Percentiles rank a stretch among this genome's conserved stretches.
These are phyloP conservation scores for Tor tambroides DNA, from an alignment of 2,113 vertebrate species.

Conservation along the genomic window DNA sequence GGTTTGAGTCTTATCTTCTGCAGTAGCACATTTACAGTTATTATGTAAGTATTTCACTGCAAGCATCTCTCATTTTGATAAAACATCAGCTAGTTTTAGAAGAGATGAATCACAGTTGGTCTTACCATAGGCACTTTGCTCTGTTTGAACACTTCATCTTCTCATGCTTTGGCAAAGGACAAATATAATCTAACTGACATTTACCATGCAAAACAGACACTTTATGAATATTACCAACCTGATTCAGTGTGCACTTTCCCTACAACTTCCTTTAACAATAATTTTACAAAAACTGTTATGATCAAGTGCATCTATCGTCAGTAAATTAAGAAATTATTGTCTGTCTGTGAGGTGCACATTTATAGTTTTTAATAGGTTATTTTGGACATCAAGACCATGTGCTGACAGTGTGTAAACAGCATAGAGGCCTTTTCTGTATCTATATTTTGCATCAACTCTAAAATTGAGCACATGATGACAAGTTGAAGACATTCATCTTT, in stretches of 20 bases:
- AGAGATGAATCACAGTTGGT: neutral
- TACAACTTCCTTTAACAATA: neutral
- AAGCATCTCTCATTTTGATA: neutral
- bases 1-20: too few species aligned
- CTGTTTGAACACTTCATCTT: neutral
- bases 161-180: neutral
- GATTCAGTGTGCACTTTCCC: neutral
- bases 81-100: neutral
- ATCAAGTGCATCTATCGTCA: neutral
- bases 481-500: slow-evolving; percentile 70
- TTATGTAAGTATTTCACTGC: neutral
- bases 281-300: too few species aligned
- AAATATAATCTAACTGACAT: neutral
- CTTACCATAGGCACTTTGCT: neutral
- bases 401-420: neutral
- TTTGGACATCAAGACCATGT: neutral
- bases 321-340: neutral
- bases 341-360: too few species aligned
- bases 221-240: neutral
- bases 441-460: neutral
- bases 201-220: neutral
- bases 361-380: neutral
- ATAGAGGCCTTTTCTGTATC: neutral
- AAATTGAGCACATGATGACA: neutral
- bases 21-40: neutral